Percentiles rank a stretch among this genome's conserved stretches.
These are phyloP conservation scores for Clarias batrachus DNA, from an alignment of 2,113 vertebrate genomes.

Conservation along the genomic window DNA sequence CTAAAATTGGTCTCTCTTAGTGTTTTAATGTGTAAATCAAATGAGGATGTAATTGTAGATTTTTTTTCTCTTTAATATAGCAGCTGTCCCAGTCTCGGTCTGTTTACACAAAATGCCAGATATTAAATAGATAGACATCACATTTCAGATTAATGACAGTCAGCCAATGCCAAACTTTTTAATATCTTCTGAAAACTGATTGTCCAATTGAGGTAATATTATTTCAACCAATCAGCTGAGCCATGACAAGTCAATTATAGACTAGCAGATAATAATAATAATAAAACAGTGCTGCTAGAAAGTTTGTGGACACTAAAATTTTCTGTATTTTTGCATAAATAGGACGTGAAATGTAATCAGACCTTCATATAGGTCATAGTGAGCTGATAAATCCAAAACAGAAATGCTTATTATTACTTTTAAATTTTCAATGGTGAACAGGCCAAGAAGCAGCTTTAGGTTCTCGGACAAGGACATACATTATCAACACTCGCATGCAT, in stretches of 20 bases:
- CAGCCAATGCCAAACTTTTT: neutral
- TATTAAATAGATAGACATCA: neutral
- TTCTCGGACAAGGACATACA: no score
- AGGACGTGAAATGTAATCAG: neutral
- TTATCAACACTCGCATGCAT: no score
- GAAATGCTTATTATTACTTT: neutral
- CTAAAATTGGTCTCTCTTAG: constrained; percentile 17
- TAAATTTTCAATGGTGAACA: no score
- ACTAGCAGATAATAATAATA: neutral
- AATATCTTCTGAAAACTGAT: neutral
- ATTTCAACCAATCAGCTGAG: neutral
- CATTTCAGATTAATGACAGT: neutral
- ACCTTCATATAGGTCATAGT: neutral
- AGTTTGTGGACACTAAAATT: neutral
- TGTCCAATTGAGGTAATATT: neutral
- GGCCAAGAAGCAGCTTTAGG: no score
- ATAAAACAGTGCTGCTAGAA: neutral
- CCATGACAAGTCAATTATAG: neutral
- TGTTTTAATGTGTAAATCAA: constrained; percentile 22
- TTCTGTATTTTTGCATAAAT: neutral
- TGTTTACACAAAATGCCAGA: neutral
- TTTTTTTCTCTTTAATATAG: neutral
- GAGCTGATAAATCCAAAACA: neutral
- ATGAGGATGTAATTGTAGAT: neutral
- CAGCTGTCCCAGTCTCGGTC: neutral